Evolutionary conservation across 2,888 invertebrate genomes (phyloP), one percentile per base, ranked within the genome.

Genomic region (Ecdyonurus torrentis): DNA sequence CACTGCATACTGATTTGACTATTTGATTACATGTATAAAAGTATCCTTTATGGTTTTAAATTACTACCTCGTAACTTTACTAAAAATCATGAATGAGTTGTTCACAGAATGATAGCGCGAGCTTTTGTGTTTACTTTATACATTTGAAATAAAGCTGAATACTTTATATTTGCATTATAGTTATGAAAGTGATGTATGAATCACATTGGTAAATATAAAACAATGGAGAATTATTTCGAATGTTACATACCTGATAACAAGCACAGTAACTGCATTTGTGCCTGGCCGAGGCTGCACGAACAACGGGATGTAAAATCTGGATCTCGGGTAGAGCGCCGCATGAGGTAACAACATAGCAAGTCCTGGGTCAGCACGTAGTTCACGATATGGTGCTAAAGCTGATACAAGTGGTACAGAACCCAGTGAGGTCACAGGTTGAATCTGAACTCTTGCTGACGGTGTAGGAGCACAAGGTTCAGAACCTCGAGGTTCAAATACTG

Each of bases 261-360:
- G 88, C 58, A 87, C 87, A 64, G 89, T 85, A 66, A 91, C 83
- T 59, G 83, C 83, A 59, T 83, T 69, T 68, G 70, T 64, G 68
- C 81, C 82, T 23, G 83, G 78, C 69, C 83, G 84, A 63, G 87
- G 83, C 66, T 86, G 84, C 64, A 96, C 81, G 71, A 92, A 91
- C 25, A 93, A 92, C 1, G 95, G 94, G 23, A 95, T 84, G 75
- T 95, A 91, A 69, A 96, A 81, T 70, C 89, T 85, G 37, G 93
- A 90, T 71, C 90, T 85, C 2, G 95, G 94, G 75, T 91, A 93
- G 19, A 95, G 79, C 0, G 92, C 89, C 61, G 89, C 88, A 71
- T 92, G 87, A 0, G 96, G 95, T 62, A 95, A 80, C 64, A 94
- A 78, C 67, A 96, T 84, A 1, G 90, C 87, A 23, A 95, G 80